Conservation (phyloP, 35 echinoderm and acorn worm species). For the Ophioderma brevispina region DNA sequence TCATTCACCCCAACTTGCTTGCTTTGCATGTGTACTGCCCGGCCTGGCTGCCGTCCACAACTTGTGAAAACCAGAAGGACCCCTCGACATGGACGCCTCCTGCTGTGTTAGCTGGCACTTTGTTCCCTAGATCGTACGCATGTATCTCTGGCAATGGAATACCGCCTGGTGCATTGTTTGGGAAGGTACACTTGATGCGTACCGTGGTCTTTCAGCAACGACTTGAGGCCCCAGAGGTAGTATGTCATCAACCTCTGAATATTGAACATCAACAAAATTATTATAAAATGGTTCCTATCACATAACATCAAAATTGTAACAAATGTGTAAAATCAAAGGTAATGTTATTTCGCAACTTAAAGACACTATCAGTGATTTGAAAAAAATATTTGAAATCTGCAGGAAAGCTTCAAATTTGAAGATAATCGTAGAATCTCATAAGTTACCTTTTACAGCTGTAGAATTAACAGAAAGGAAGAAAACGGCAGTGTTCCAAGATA, state of each 20-base stretch:
- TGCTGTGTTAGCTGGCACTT: constrained; percentile 9
- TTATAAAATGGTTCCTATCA: no score
- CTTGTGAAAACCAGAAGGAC: constrained; percentile 32
- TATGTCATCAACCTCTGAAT: constrained; percentile 68
- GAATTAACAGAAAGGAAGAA: no score
- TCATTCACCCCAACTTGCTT: constrained; percentile 48
- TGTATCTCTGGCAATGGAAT: constrained; percentile 61
- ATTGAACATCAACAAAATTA: no score
- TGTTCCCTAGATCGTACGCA: constrained; percentile 16
- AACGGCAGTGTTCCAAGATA: no score
- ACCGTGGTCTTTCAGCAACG: constrained; percentile 21
- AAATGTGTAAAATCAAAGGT: no score
- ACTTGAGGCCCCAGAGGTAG: constrained; percentile 37
- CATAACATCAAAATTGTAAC: no score
- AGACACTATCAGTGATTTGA: no score
- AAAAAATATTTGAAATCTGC: no score
- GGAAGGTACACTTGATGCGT: constrained; percentile 57
- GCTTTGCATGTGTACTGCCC: constrained; percentile 76
- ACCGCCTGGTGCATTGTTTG: constrained; percentile 27
- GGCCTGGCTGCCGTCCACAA: constrained; percentile 41
- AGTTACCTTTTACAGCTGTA: no score
- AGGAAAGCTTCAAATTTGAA: no score
- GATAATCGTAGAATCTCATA: no score
- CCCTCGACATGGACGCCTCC: constrained; percentile 50
- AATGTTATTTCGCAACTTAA: no score